Percentiles rank a stretch among this genome's conserved stretches.
Evolutionary conservation across 2,888 invertebrate genomes (phyloP).

Genomic region (Palloptera scutellata): DNA sequence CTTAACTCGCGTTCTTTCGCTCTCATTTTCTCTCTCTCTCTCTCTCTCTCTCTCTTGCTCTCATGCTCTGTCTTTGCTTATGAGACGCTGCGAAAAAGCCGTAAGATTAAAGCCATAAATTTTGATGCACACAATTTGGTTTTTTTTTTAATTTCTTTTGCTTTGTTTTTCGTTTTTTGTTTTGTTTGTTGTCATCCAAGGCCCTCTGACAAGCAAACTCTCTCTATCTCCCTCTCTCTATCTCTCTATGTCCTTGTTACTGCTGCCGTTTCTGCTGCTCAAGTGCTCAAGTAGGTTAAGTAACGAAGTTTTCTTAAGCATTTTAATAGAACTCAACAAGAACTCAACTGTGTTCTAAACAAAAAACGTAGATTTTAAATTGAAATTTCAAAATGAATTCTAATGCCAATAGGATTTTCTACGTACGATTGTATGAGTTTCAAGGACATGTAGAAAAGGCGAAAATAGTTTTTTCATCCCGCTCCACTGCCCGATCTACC

Average conservation of each 20-base stretch:
- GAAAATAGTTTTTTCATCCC: too few relatives aligned
- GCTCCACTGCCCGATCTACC: too few relatives aligned
- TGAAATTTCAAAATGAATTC: constrained; percentile 2
- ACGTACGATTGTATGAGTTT: background rate
- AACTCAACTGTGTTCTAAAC: too few relatives aligned
- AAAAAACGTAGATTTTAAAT: background rate
- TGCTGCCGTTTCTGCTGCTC: background rate
- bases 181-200: constrained; percentile 6
- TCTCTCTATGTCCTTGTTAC: background rate
- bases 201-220: too few relatives aligned
- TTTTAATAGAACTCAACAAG: too few relatives aligned
- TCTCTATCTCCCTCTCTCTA: background rate
- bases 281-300: background rate
- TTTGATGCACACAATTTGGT: constrained; percentile 40
- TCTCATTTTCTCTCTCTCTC: too few relatives aligned
- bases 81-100: constrained; percentile 19
- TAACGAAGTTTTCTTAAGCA: background rate
- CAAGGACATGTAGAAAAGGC: background rate
- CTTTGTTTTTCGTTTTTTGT: background rate
- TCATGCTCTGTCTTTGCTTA: too few relatives aligned
- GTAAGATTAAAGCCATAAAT: constrained; percentile 54
- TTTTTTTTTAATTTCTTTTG: background rate
- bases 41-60: too few relatives aligned
- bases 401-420: constrained; percentile 4
- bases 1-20: constrained; percentile 14